Evolutionary conservation across 2,797 vertebrate species (phyloP), one percentile per base, ranked within the genome.

Genomic region (Limnodromus scolopaceus): DNA sequence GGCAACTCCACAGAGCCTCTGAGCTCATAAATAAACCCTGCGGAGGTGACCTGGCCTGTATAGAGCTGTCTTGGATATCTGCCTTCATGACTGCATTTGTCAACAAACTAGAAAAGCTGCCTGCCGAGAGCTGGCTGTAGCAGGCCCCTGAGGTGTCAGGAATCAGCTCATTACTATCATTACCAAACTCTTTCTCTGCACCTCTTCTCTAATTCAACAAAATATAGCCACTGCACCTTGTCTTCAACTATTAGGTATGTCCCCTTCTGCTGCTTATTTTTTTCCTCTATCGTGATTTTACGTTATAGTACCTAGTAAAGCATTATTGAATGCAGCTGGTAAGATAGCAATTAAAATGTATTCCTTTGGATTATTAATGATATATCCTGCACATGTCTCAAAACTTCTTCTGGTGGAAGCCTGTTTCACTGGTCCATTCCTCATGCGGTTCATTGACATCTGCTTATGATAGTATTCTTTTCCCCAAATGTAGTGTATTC

Each of bases 21-120:
- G 1, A 79, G 78, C 27, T 92, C 54, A 16, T 48, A 74, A 84
- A 79, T 66, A 91, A 76, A 60, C 55, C 43, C 81, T 92, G 74
- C 86, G 8, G 90, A 53, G 74, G 55, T 83, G 91, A 93, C 74
- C 92, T 87, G 84, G 70, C 58, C 89, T 82, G 81, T 39, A 10
- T 9, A 28, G 78, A 87, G 70, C 77, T 84, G 88, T 82, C 77
- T 63, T 55, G 91, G 63, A 48, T 84, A 79, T 84, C 92, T 95
- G 54, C 84, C 9, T n/a, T 91, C 63, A 27, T 28, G 66, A 79
- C 88, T 79, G 43, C 78, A 6, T 94, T 96, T 94, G 86, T 96
- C 96, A 96, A 84, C 84, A 84, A 13, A 60, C 1, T 3, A 12
- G 63, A 87, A 70, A 87, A 79, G 92, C 86, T 95, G 92, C 81